These are phyloP conservation scores for Anguilla obscura DNA, from an alignment of 2,797 vertebrate genomes.

Conservation along the genomic window DNA sequence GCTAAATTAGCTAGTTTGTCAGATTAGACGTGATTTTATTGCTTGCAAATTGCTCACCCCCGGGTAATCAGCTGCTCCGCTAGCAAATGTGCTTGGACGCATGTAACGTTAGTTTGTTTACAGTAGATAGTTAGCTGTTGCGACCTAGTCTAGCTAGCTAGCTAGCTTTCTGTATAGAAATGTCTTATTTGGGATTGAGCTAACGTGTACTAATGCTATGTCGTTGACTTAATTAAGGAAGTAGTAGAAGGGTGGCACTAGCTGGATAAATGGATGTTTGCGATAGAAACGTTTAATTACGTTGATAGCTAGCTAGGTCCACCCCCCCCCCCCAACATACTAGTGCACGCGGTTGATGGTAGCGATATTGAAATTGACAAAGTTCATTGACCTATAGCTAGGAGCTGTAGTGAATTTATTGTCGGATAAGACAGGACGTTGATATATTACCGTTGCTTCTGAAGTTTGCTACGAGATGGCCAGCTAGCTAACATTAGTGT, in stretches of 20 bases:
- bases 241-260: neutral
- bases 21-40: neutral
- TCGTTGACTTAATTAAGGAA: neutral
- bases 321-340: no score
- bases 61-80: neutral
- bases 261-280: neutral
- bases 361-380: neutral
- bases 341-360: neutral
- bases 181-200: neutral
- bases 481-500: neutral
- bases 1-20: neutral
- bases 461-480: neutral
- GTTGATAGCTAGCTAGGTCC: neutral
- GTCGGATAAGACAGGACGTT: neutral
- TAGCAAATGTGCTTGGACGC: neutral
- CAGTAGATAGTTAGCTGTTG: no score
- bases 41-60: neutral
- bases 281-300: neutral
- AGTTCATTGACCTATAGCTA: neutral
- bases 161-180: neutral
- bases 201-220: neutral
- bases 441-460: neutral
- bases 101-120: neutral
- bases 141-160: neutral
- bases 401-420: neutral